Percentiles rank a stretch among this genome's conserved stretches.
These are phyloP conservation scores for Excalfactoria chinensis DNA, from an alignment of 2,113 vertebrate species.

Conservation along the genomic window DNA sequence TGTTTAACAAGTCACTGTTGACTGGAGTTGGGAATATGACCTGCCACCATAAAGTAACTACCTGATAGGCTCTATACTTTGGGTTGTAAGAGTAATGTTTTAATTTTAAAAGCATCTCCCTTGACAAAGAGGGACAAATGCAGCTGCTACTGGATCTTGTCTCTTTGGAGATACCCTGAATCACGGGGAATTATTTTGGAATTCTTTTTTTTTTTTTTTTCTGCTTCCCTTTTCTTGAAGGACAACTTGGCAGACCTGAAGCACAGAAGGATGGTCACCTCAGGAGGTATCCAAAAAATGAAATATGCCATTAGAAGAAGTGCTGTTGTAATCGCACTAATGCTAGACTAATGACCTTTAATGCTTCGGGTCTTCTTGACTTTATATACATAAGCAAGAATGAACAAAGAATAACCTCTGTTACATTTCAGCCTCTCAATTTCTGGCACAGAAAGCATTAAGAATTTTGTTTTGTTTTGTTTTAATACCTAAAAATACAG, in stretches of 20 bases:
- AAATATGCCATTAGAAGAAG: background rate
- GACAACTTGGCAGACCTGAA: background rate
- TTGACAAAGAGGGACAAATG: background rate
- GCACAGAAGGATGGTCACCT: background rate
- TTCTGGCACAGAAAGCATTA: background rate
- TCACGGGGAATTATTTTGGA: background rate
- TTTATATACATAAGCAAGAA: background rate
- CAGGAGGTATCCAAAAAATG: background rate
- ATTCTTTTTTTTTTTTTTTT: background rate
- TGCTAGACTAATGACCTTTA: background rate
- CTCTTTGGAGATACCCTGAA: background rate
- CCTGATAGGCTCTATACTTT: background rate
- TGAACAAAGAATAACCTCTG: background rate
- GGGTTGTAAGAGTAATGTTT: background rate
- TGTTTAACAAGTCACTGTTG: background rate
- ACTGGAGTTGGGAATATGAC: background rate
- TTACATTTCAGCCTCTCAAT: background rate
- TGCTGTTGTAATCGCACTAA: background rate
- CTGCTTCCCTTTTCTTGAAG: background rate
- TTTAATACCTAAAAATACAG: background rate
- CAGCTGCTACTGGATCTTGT: fast-evolving
- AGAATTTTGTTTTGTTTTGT: fast-evolving
- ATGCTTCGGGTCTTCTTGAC: background rate
- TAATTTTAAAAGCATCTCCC: background rate
- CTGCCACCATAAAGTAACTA: background rate